These are phyloP conservation scores for Drosophila sp. DNA, from an alignment of 1,140 invertebrate species.

Conservation along the genomic window DNA sequence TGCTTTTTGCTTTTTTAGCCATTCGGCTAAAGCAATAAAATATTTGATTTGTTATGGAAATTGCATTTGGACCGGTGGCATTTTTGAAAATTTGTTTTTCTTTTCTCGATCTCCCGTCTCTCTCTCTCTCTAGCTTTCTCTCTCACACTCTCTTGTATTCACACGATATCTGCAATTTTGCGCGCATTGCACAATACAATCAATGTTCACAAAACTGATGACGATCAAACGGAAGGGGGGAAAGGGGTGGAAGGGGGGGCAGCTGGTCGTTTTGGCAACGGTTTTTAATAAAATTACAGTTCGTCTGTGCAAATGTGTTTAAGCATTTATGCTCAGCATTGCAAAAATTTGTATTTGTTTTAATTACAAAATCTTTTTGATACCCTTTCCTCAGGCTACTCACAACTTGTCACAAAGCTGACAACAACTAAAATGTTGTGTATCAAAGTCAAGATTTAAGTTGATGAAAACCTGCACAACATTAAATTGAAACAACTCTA, in stretches of 20 bases:
- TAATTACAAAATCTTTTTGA: constrained; percentile 54
- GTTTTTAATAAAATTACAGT: constrained; percentile 76
- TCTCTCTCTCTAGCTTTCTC: background rate
- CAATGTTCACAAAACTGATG: constrained; percentile 18
- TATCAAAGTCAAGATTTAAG: background rate
- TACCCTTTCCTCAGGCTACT: constrained; percentile 1
- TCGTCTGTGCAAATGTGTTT: constrained; percentile 38
- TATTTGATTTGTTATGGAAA: constrained; percentile 80
- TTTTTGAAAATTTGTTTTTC: constrained; percentile 63
- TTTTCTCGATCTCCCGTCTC: constrained; percentile 25
- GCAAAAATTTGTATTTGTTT: constrained; percentile 48
- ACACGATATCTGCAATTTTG: constrained; percentile 8
- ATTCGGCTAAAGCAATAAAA: constrained; percentile 69
- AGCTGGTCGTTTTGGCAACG: constrained; percentile 34
- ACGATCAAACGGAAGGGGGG: background rate
- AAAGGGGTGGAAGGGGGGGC: background rate
- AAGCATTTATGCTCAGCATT: constrained; percentile 56
- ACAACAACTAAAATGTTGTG: background rate
- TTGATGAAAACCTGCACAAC: background rate
- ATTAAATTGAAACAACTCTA: no score
- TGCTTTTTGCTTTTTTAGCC: constrained; percentile 37
- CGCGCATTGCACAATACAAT: constrained; percentile 45
- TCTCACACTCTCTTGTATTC: constrained; percentile 3
- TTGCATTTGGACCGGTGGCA: constrained; percentile 62
- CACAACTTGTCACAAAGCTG: background rate